phyloP scores from a whole-genome alignment of 2,888 invertebrate species.

The Volucella bombylans region DNA sequence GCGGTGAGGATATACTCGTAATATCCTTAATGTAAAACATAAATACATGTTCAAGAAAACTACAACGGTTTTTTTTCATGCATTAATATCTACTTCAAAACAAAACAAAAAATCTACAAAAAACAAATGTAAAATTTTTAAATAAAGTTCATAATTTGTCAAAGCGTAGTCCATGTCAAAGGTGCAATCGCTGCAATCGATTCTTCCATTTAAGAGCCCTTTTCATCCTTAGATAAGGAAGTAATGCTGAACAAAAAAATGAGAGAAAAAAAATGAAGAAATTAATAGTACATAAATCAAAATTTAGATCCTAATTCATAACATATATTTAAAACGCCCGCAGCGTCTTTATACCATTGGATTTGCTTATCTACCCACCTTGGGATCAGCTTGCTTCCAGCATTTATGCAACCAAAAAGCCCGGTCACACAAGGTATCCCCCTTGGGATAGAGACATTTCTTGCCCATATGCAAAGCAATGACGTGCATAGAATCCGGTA shows the following conservation, averaged over 20 bases:
- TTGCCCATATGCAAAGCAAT: constrained; percentile 79
- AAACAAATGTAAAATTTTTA: not conserved
- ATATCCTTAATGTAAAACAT: not conserved
- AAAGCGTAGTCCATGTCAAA: constrained; percentile 23
- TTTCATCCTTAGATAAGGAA: constrained; percentile 38
- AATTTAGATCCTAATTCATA: constrained; percentile 8
- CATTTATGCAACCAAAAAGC: constrained; percentile 76
- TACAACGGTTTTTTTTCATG: not conserved
- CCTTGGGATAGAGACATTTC: constrained; percentile 77
- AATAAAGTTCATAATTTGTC: not conserved
- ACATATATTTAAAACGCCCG: constrained; percentile 30
- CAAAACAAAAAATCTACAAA: constrained; percentile 21
- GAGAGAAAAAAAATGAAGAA: not conserved
- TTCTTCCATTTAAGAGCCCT: not conserved
- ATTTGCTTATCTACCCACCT: constrained; percentile 43
- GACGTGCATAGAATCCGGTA: constrained; percentile 79
- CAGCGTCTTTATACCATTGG: constrained; percentile 20
- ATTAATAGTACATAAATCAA: constrained; percentile 5
- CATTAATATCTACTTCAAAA: constrained; percentile 31
- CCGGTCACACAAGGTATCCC: constrained; percentile 74
- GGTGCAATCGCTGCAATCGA: not conserved
- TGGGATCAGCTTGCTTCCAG: constrained; percentile 75
- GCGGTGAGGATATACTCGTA: not conserved
- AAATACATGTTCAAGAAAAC: not conserved
- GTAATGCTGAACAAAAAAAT: constrained; percentile 46